phyloP scores from a whole-genome alignment of 2,797 vertebrate genomes.

The Gallirallus australis region DNA sequence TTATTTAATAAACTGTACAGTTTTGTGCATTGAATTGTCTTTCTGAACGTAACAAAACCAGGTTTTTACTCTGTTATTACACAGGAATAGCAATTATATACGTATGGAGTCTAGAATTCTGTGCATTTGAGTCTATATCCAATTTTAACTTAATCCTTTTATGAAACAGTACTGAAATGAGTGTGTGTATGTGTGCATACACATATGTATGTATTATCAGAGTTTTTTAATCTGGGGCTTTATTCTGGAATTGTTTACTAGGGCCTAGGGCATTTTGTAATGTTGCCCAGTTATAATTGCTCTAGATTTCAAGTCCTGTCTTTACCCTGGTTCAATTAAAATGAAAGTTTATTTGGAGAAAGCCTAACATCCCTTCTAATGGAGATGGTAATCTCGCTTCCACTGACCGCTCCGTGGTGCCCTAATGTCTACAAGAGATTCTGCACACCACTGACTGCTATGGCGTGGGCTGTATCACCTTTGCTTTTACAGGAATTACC shows the following conservation, averaged over 20 bases:
- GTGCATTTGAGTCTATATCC: constrained; percentile 14
- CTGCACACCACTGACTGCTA: constrained; percentile 21
- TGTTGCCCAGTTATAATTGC: constrained; percentile 35
- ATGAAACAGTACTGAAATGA: constrained; percentile 33
- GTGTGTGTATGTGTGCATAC: background rate
- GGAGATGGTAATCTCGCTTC: constrained; percentile 66
- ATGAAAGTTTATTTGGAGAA: constrained; percentile 64
- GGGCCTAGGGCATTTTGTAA: constrained; percentile 45
- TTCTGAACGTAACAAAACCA: constrained; percentile 55
- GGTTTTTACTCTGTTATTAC: constrained; percentile 57
- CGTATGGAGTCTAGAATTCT: background rate
- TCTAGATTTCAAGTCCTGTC: constrained; percentile 50
- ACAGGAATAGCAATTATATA: constrained; percentile 11
- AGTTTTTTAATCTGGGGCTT: constrained; percentile 55
- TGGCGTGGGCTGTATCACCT: constrained; percentile 49
- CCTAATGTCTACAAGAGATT: constrained; percentile 71
- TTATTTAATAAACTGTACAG: constrained; percentile 80
- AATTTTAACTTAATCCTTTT: constrained; percentile 30
- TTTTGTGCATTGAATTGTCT: constrained; percentile 61
- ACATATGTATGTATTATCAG: background rate
- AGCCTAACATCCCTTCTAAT: constrained; percentile 42
- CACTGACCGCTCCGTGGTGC: constrained; percentile 66
- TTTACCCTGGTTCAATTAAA: constrained; percentile 72
- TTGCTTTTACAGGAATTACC: background rate
- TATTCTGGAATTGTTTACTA: constrained; percentile 62